Conservation (phyloP, 2,113 vertebrate species). For the Ciconia boyciana region DNA sequence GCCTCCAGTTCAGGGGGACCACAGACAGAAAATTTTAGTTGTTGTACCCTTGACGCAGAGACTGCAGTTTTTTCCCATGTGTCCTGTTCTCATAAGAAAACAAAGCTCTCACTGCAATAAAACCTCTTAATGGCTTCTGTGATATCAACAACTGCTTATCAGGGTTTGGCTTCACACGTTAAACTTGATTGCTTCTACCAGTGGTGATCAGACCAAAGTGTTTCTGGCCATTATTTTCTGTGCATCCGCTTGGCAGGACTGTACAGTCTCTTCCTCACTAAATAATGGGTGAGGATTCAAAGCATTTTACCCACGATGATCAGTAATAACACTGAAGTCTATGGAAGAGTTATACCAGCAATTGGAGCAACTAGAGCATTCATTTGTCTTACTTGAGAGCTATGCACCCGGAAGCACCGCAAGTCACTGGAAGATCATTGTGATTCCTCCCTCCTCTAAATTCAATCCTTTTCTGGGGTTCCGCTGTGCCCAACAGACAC, state of each 20-base stretch:
- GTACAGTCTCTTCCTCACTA: neutral
- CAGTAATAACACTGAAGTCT: neutral
- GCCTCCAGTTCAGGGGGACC: neutral
- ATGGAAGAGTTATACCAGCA: neutral
- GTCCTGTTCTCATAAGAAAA: neutral
- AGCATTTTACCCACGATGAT: neutral
- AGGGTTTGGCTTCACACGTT: neutral
- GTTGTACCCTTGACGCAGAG: neutral
- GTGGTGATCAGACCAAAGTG: neutral
- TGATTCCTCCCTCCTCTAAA: neutral
- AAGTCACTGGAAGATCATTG: neutral
- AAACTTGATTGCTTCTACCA: neutral
- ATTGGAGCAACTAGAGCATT: neutral
- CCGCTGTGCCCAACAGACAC: neutral
- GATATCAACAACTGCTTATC: neutral
- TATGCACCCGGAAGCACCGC: rapidly evolving
- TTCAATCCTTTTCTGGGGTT: neutral
- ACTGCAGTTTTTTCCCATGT: neutral
- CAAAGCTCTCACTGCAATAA: neutral
- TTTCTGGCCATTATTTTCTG: neutral
- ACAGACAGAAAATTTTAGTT: neutral
- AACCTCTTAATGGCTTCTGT: neutral
- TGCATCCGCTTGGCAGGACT: neutral
- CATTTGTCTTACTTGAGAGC: neutral
- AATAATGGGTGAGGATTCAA: neutral